Base-by-base conservation (phyloP, 2,888 invertebrate genomes). In the Dascillus cervinus region DNA sequence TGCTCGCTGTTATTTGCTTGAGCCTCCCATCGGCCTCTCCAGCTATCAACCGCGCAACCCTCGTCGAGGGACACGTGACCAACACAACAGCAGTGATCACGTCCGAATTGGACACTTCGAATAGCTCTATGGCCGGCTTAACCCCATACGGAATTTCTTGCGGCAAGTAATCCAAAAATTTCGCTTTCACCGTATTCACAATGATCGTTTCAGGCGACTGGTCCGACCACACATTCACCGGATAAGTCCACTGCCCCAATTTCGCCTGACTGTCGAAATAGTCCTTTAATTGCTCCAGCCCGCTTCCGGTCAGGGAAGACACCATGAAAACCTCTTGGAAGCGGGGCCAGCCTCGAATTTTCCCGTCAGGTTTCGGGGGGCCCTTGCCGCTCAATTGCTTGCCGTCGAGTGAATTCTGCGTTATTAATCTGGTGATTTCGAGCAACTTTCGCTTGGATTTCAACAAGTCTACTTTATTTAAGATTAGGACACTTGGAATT, bases 271-370 rank as follows among this genome's bases (percentile, higher is more conserved):
- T 67, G 12, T 82, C 49, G 3, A 90, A 65, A 56, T 84, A 88
- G 40, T 78, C 67, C 43, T 50, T 59, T 3, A 66, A 37, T 29
- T 61, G 55, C n/a, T 37, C 33, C 14, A 64, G 30, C n/a, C 66
- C 66, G 50, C 49, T 47, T 56, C 83, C 83, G 32, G 76, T 77
- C 13, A 90, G 58, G 0, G 92, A 85, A 4, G 95, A 95, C n/a
- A 91, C 75, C 71, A 95, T 79, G 58, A 97, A 97, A 5, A 96
- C 81, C 56, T 86, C 80, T 13, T 77, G 72, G 63, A 98, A 98
- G 44, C 82, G 60, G n/a, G 75, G 72, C 82, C 85, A 86, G 4
- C 77, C 76, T 31, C 38, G 44, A 41, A 50, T 45, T 13, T 39
- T 32, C 17, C 44, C 35, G 9, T 38, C 30, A 40, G 47, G 43